A percentile compares a stretch with the other conserved stretches of the same genome.
phyloP scores from a whole-genome alignment of 2,888 invertebrate genomes.

The Cantharis nigra region DNA sequence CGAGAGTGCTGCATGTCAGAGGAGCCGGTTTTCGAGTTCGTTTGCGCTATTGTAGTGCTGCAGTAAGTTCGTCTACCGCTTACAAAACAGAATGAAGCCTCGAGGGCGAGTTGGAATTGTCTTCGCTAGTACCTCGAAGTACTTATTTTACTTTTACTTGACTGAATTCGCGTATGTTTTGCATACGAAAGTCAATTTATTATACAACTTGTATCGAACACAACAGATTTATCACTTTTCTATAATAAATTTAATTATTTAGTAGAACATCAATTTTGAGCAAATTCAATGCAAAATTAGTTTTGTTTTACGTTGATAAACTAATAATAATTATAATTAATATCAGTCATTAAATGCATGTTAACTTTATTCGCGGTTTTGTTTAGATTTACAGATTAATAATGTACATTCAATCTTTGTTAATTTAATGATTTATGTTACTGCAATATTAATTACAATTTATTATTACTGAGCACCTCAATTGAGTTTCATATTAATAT shows the following conservation, averaged over 20 bases:
- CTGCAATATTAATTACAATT: background rate
- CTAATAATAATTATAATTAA: background rate
- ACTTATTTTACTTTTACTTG: conserved; percentile 9
- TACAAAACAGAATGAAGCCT: conserved; percentile 29
- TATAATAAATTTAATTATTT: background rate
- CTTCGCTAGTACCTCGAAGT: conserved; percentile 10
- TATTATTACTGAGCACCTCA: background rate
- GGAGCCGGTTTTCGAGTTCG: conserved; percentile 23
- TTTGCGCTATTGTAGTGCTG: conserved; percentile 31
- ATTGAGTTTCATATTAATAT: background rate
- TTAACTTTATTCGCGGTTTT: background rate
- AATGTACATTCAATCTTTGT: background rate
- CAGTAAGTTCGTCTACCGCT: conserved; percentile 27
- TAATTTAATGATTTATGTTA: background rate
- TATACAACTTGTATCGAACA: conserved; percentile 2
- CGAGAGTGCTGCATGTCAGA: conserved; percentile 23
- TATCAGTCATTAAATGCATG: background rate
- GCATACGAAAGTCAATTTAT: conserved; percentile 22
- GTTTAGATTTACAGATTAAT: background rate
- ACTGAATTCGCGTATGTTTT: conserved; percentile 16
- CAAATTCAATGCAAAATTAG: background rate
- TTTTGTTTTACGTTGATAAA: background rate
- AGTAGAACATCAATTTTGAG: background rate
- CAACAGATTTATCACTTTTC: conserved; percentile 1
- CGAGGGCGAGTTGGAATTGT: conserved; percentile 25